Conservation (phyloP, 2,113 vertebrate species). For the Percina caprodes region DNA sequence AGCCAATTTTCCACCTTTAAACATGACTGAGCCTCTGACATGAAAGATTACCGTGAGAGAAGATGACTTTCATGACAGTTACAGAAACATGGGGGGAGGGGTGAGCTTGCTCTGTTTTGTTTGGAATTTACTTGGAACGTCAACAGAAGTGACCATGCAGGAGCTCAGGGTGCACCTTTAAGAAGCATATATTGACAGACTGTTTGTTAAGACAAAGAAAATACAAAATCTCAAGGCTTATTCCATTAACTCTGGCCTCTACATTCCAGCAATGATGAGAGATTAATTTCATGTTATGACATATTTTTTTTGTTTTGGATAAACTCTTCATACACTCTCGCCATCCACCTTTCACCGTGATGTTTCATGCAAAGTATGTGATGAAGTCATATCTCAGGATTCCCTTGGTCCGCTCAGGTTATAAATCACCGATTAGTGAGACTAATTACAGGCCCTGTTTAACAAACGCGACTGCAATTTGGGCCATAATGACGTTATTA, state of each 20-base stretch:
- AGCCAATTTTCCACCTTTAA: no score
- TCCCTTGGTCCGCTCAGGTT: conserved; percentile 16
- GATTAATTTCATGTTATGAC: neutral
- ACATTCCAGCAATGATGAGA: neutral
- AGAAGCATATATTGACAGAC: neutral
- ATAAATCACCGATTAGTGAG: conserved; percentile 50
- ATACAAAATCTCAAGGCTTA: neutral
- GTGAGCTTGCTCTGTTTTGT: no score
- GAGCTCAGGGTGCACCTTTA: no score
- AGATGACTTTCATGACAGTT: no score
- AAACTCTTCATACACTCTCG: neutral
- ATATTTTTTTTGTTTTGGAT: conserved; percentile 13
- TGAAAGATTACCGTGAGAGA: no score
- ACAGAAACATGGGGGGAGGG: no score
- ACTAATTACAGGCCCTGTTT: conserved; percentile 55
- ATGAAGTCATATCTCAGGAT: conserved; percentile 50
- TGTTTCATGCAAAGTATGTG: conserved; percentile 7
- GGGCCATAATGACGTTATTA: conserved; percentile 42
- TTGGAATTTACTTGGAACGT: no score
- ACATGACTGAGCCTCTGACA: no score
- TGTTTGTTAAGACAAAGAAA: neutral
- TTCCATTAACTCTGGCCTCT: neutral
- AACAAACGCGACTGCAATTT: conserved; percentile 45
- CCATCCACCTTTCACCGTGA: neutral
- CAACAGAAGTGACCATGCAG: no score